Conservation (phyloP, 2,797 vertebrate genomes). For the Coilia nasus region DNA sequence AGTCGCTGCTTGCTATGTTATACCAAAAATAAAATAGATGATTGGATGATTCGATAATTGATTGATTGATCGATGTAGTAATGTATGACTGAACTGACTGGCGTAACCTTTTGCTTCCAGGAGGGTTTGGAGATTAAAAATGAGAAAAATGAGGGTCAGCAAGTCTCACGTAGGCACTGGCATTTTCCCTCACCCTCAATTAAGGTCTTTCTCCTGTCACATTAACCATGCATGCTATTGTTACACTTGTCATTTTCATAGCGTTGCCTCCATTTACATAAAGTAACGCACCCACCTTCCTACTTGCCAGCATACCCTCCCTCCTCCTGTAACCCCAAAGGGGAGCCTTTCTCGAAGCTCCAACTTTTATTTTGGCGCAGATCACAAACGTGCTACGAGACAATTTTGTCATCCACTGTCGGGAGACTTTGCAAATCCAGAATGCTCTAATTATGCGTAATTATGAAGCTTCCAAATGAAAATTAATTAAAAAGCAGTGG, state of each 20-base stretch:
- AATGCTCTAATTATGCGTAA: constrained; percentile 33
- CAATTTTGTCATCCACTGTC: not conserved
- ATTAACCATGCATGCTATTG: not conserved
- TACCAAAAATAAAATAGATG: too few relatives aligned
- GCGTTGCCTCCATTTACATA: not conserved
- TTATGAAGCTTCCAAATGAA: constrained; percentile 29
- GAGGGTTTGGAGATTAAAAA: not conserved
- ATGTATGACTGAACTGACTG: too few relatives aligned
- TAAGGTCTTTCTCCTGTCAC: not conserved
- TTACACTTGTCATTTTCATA: not conserved
- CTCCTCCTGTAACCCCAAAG: not conserved
- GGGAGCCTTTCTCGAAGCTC: not conserved
- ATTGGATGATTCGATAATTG: too few relatives aligned
- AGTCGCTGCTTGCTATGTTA: too few relatives aligned
- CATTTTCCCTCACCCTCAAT: not conserved
- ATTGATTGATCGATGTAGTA: too few relatives aligned
- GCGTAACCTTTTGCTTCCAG: not conserved
- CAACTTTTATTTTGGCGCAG: not conserved
- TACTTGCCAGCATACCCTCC: not conserved
- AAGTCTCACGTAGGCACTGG: not conserved
- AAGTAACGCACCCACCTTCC: not conserved
- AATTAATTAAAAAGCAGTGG: constrained; percentile 33
- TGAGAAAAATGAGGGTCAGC: too few relatives aligned
- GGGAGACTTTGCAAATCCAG: constrained; percentile 11
- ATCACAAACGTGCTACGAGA: not conserved